These are phyloP conservation scores for Limanda limanda DNA, from an alignment of 2,113 vertebrate genomes.

Conservation along the genomic window DNA sequence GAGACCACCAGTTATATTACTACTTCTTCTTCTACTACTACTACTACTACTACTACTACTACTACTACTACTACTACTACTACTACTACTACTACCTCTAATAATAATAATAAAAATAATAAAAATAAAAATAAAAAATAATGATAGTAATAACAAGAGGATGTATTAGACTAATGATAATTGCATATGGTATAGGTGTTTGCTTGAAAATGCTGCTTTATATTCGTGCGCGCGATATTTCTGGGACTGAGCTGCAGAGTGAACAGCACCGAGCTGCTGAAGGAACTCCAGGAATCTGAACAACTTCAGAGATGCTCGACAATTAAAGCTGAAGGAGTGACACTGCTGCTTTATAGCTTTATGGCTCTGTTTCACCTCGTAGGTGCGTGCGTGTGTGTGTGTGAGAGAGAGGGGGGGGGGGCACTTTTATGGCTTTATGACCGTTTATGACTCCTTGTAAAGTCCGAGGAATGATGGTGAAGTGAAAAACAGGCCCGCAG, in stretches of 20 bases:
- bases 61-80: too few species aligned
- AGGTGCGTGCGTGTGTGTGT: slow-evolving; percentile 13
- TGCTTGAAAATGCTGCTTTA: not conserved
- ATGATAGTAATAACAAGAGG: not conserved
- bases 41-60: too few species aligned
- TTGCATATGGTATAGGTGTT: not conserved
- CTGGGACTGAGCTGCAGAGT: slow-evolving; percentile 31
- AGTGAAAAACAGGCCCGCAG: slow-evolving; percentile 69
- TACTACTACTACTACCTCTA: not conserved
- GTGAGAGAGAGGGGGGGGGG: not conserved
- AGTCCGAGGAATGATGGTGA: slow-evolving; percentile 71
- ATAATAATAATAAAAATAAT: not conserved
- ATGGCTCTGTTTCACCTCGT: slow-evolving; percentile 46
- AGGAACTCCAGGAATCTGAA: slow-evolving; percentile 71
- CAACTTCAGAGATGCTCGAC: slow-evolving; percentile 68
- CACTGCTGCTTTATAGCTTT: slow-evolving; percentile 66
- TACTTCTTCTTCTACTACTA: too few species aligned
- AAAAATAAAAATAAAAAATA: not conserved
- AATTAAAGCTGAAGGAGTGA: slow-evolving; percentile 61
- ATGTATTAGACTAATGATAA: too few species aligned
- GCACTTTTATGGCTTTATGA: slow-evolving; percentile 77
- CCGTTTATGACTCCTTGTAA: slow-evolving; percentile 79
- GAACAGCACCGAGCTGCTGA: slow-evolving; percentile 35
- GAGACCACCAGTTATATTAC: not conserved
- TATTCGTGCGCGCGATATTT: not conserved